Evolutionary conservation across 2,113 vertebrate species (phyloP).

Genomic region (Centropus unirufus): DNA sequence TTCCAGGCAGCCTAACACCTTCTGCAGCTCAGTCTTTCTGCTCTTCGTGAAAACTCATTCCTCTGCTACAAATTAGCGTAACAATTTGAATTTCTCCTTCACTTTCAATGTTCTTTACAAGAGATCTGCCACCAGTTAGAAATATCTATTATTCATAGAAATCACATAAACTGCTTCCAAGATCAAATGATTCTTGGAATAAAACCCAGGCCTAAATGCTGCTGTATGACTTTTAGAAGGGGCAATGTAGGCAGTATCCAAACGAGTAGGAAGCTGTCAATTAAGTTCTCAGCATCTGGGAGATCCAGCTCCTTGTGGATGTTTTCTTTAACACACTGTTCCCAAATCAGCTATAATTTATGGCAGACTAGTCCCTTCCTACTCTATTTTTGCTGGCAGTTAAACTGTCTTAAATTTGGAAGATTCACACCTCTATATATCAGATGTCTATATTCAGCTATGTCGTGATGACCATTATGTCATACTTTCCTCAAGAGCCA

Average conservation of each 20-base stretch:
- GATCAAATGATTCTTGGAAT: background rate
- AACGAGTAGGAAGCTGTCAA: background rate
- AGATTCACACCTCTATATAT: background rate
- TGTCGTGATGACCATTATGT: background rate
- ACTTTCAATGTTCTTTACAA: background rate
- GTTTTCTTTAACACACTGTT: background rate
- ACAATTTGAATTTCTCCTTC: background rate
- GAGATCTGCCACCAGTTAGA: background rate
- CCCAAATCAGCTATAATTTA: background rate
- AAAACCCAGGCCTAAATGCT: background rate
- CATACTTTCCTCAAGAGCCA: background rate
- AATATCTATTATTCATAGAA: background rate
- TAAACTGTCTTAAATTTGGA: background rate
- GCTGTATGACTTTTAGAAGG: background rate
- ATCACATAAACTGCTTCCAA: background rate
- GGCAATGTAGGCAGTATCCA: background rate
- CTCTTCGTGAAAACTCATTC: background rate
- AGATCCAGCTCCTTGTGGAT: background rate
- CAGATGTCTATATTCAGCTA: background rate
- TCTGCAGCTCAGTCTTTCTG: background rate
- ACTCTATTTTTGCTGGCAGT: background rate
- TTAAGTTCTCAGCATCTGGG: background rate
- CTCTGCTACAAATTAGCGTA: background rate
- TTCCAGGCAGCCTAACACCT: background rate
- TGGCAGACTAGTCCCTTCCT: background rate